Evolutionary conservation across 2,113 vertebrate species (phyloP).

Genomic region (Myxocyprinus asiaticus): DNA sequence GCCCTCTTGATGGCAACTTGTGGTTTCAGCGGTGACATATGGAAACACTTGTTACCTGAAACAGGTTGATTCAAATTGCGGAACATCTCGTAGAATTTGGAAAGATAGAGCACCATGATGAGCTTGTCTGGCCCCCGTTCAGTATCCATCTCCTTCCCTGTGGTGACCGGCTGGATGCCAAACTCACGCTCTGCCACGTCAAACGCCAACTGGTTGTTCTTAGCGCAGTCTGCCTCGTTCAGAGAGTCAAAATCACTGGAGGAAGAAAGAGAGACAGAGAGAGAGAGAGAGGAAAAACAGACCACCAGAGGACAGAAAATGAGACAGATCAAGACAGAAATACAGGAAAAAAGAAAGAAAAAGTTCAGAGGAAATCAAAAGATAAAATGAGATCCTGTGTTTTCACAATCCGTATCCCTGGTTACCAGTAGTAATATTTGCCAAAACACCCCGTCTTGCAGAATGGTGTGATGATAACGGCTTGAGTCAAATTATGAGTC

Average conservation of each 20-base stretch:
- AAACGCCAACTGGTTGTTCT: slow-evolving; percentile 92
- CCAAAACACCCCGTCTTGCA: background rate
- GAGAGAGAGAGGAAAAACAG: background rate
- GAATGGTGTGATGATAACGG: background rate
- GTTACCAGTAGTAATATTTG: slow-evolving; percentile 1
- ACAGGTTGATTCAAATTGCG: slow-evolving; percentile 72
- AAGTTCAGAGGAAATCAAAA: background rate
- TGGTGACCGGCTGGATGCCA: slow-evolving; percentile 88
- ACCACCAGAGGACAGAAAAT: background rate
- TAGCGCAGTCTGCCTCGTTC: slow-evolving; percentile 79
- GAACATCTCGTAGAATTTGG: slow-evolving; percentile 92
- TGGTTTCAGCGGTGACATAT: background rate
- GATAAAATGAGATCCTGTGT: background rate
- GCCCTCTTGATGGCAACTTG: background rate
- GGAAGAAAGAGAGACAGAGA: slow-evolving; percentile 32
- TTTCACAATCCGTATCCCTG: background rate
- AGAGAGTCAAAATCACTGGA: slow-evolving; percentile 83
- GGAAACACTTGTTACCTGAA: slow-evolving; percentile 69
- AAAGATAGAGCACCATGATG: slow-evolving; percentile 95
- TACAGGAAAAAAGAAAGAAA: background rate
- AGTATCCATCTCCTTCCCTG: slow-evolving; percentile 83
- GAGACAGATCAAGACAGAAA: background rate
- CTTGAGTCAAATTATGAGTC: background rate
- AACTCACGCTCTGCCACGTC: slow-evolving; percentile 88
- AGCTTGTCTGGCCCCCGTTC: slow-evolving; percentile 86